Base-by-base conservation (phyloP, 2,888 invertebrate species). In the Acrobasis repandana region DNA sequence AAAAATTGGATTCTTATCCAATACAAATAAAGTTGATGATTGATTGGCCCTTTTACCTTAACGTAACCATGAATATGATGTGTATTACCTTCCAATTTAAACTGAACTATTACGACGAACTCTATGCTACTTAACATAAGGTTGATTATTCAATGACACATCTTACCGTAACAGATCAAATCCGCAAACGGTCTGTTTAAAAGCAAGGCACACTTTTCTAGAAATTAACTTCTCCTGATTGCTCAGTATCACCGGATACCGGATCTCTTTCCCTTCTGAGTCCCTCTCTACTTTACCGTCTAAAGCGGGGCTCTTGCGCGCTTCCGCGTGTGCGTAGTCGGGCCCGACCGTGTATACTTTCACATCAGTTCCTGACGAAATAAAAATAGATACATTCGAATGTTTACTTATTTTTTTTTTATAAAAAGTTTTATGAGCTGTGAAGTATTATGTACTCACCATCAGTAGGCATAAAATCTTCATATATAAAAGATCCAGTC, bases 391-490 rank as follows among this genome's bases (percentile, higher is more conserved):
- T n/a, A n/a, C n/a, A n/a, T n/a, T n/a, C n/a, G n/a, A n/a, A n/a
- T n/a, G n/a, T n/a, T n/a, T 20, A 49, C 28, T 50, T 33, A 28
- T n/a, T n/a, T n/a, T n/a, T n/a, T n/a, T n/a, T n/a, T n/a, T n/a
- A 28, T 4, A 11, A 9, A 34, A 52, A 52, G 33, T 52, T 49
- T 6, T 49, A 20, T 28, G 28, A 28, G 28, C 28, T 4, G 28
- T 28, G 28, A 28, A 6, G 28, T 28, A 28, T n/a, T 6, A 28
- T 34, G 10, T n/a, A 20, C 93, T 93, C 93, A 91, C 99, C 99
- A 94, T 99, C 99, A 46, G 99, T 99, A 8, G 99, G 99, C 98
- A 99, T 99, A 88, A 99, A 99, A 89, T 99, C 99, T 93, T 99
- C 99, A 86, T 99, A 99, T 82, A 99, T 99, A 88, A 97, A 99